Base-by-base conservation (phyloP, 2,888 invertebrate species). In the Alcis repandata region DNA sequence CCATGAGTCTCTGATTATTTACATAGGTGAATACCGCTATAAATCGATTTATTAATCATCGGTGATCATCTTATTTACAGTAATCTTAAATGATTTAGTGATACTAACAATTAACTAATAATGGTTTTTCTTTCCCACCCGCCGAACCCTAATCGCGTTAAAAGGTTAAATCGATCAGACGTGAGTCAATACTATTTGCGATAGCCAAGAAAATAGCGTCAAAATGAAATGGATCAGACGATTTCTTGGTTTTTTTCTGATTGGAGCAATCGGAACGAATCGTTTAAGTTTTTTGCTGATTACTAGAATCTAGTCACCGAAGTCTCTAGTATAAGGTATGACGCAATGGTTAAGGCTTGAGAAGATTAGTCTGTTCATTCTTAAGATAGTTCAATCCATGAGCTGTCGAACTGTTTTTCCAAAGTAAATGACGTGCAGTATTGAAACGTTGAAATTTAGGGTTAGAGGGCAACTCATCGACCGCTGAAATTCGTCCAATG, bases 181-280 rank as follows among this genome's bases (percentile, higher is more conserved):
- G 74, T 75, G 79, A 82, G 82, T 81, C 86, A 77, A 86, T 87
- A 86, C 75, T 78, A 82, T 81, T 73, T 77, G 72, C 77, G 79
- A 81, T 78, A 70, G 76, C 74, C 61, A 75, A 76, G 75, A 74
- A 72, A 82, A 61, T 71, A 73, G 63, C 68, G 59, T 57, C 65
- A 63, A 64, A 62, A 70, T 63, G 65, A 69, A 73, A 73, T 71
- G 63, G 68, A 67, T 70, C 62, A 36, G 43, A 48, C 63, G 56
- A 73, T 63, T 57, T 48, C 65, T 58, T 63, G 61, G 49, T 68
- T 67, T 57, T 69, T 68, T 67, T 69, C 60, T 62, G 46, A 54
- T 53, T 43, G 54, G 13, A 61, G 62, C 46, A 51, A 61, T 63
- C 48, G 32, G 32, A 53, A 19, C 49, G 52, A 59, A 48, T 27